Conservation (phyloP, 2,113 vertebrate species). For the Astur gentilis region DNA sequence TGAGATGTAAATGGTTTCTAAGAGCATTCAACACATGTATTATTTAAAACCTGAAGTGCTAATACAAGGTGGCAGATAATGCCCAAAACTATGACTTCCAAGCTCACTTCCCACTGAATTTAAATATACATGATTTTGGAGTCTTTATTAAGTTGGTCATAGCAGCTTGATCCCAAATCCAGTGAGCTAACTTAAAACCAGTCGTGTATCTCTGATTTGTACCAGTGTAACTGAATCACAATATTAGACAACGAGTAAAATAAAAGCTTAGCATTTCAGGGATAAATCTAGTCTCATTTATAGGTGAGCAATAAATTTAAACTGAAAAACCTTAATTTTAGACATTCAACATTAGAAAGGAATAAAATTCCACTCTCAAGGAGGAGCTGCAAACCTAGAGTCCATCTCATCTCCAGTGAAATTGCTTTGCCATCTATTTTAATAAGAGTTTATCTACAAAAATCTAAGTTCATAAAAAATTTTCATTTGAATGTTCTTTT, state of each 20-base stretch:
- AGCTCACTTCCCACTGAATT: background rate
- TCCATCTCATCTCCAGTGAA: background rate
- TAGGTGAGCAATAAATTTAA: background rate
- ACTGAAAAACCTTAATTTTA: background rate
- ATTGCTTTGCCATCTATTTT: background rate
- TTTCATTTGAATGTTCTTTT: background rate
- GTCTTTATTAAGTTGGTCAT: background rate
- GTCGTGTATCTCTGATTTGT: background rate
- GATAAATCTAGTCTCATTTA: background rate
- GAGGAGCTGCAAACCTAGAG: background rate
- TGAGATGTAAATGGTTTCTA: slow-evolving; percentile 39
- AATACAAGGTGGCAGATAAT: slow-evolving; percentile 34
- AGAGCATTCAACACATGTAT: slow-evolving; percentile 41
- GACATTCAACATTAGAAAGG: background rate
- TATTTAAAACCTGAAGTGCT: slow-evolving; percentile 54
- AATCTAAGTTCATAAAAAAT: background rate
- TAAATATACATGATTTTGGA: slow-evolving; percentile 12
- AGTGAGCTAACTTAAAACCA: background rate
- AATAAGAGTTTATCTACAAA: background rate
- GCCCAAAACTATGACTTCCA: slow-evolving; percentile 8
- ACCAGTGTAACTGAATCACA: background rate
- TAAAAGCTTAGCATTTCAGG: background rate
- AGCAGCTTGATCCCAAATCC: background rate
- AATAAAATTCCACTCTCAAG: background rate
- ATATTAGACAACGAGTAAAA: background rate